Evolutionary conservation across 2,113 vertebrate species (phyloP), one percentile per base, ranked within the genome.

Genomic region (Passer domesticus): DNA sequence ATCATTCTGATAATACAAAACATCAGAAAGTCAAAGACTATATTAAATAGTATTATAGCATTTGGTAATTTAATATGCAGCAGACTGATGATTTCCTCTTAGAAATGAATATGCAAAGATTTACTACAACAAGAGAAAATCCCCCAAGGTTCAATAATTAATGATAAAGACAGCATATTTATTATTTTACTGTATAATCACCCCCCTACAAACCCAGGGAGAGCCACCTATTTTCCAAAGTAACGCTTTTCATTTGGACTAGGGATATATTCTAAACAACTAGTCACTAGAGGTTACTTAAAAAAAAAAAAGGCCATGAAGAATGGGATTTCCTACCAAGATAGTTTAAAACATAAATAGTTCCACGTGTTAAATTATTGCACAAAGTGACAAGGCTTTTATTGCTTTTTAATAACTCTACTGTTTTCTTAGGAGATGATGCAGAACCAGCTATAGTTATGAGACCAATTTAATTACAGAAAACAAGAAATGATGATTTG

Each of bases 391-490:
- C 52, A 86, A 52, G 46, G 35, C 4, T 95, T 94, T 96, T 95
- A 92, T 69, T 84, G 59, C 6, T 93, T 96, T 96, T 96, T 94
- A 96, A 96, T 92, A 96, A 95, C 43, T 49, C 56, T n/a, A 76
- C n/a, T 66, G 90, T 95, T 98, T 97, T 92, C 92, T 89, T 88
- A 96, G 74, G 73, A 96, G 79, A 92, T 92, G 85, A 95, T 91
- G 75, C 70, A 97, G 91, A 97, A 97, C 66, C 14, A 95, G 64
- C 91, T 91, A 84, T 30, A 92, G 67, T 74, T 96, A 94, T 72
- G 92, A 95, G 35, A 93, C 68, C 70, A 96, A 95, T 94, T 97
- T 94, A 95, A 96, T 94, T 91, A 97, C 60, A 72, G 95, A 96
- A 97, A 96, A 90, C 62, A 97, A 89, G 17, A 96, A 97, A 94